Base-by-base conservation (phyloP, 1,140 invertebrate genomes). In the Euura lappo region DNA sequence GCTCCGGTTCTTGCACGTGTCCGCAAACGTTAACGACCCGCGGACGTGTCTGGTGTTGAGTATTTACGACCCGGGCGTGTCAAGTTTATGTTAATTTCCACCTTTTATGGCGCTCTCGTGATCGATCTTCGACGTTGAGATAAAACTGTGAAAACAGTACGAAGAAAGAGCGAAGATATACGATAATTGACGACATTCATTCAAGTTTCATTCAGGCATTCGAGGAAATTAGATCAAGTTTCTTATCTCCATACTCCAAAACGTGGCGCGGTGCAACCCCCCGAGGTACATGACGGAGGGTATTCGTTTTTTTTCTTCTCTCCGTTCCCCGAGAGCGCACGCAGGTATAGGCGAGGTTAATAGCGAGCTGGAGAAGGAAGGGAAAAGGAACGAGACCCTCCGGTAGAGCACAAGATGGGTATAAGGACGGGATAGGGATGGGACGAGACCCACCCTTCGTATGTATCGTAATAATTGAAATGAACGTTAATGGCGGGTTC, bases 391-490 rank as follows among this genome's bases (percentile, higher is more conserved):
- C 51, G 51, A 60, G 3, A 5, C 51, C 51, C 51, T n/a, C 8
- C 8, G 51, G 51, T 6, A 71, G 11, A 10, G 65, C 6, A 28
- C 47, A 60, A 64, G 70, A 71, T 70, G 44, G 60, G 69, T 28
- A 45, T 6, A 28, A 51, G 4, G 69, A 28, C 69, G 69, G 45
- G 70, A 71, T 45, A 44, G 45, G 64, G 65, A 72, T 72, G 64
- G 68, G 51, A 65, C 46, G 73, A 72, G 68, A 75, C 44, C 65
- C 71, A 68, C 71, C 45, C 11, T 11, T 43, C 13, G 45, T 7
- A 44, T 6, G 65, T 45, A 47, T 72, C 71, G 71, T 72, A 68
- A 51, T 72, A 72, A 72, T 72, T 72, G 71, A 72, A 72, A 72
- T 68, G 60, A 72, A 68, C 68, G 71, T 68, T 72, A 72, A 72